Percentiles rank a stretch among this genome's conserved stretches.
Evolutionary conservation across 2,113 vertebrate genomes (phyloP).

Genomic region (Chunga burmeisteri): DNA sequence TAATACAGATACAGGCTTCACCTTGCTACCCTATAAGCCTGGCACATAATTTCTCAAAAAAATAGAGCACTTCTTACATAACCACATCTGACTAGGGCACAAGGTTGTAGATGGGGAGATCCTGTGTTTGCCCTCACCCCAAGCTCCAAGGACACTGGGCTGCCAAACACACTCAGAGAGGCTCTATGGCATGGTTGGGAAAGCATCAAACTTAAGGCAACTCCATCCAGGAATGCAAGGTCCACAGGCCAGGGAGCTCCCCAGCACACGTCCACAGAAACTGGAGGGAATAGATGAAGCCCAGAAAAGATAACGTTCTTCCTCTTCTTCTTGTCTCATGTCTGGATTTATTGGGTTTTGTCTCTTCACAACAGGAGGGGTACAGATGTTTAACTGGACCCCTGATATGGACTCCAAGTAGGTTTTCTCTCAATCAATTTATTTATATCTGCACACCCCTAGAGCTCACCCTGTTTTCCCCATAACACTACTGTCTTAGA

Average conservation of each 20-base stretch:
- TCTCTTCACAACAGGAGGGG: background rate
- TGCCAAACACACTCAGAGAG: background rate
- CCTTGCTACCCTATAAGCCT: background rate
- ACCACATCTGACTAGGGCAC: background rate
- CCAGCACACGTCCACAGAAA: rapidly evolving
- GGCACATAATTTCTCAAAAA: background rate
- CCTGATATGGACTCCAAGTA: background rate
- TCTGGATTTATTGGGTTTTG: background rate
- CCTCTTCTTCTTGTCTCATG: background rate
- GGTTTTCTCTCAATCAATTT: background rate
- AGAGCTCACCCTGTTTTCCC: background rate
- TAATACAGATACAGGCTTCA: background rate
- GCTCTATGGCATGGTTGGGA: background rate
- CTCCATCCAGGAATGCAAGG: background rate
- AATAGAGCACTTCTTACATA: background rate
- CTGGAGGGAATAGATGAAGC: background rate
- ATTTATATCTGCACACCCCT: background rate
- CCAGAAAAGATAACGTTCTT: background rate
- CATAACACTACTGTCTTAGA: background rate
- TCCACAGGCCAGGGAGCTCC: background rate
- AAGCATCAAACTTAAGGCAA: background rate
- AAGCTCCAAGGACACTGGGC: background rate
- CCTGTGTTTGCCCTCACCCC: background rate
- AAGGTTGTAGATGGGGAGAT: background rate
- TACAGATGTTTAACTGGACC: background rate